Base-by-base conservation (phyloP, 2,888 invertebrate genomes). In the Hirudinaria manillensis region DNA sequence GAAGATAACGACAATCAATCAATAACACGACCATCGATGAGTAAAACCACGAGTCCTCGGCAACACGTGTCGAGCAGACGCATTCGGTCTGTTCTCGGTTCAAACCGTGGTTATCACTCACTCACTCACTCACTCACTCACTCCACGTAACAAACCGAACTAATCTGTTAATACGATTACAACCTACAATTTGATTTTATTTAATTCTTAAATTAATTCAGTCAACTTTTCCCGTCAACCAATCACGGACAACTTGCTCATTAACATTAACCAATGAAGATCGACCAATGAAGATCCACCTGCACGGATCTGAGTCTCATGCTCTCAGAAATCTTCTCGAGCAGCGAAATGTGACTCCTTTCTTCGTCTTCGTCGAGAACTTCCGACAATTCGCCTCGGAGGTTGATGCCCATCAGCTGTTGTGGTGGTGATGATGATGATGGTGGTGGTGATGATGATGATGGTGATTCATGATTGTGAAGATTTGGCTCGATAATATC, bases 291-390 rank as follows among this genome's bases (percentile, higher is more conserved):
- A n/a, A 6, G 16, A 29, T 66, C 34, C 77, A 82, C 84, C 80
- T 83, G 86, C 0, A 87, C 86, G 0, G 89, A 87, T 45, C 88
- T 87, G 38, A 89, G 80, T 70, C 87, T 87, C 78, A 90, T 82
- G 0, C 88, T 87, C 70, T 88, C 85, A 0, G 89, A 89, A 1
- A 90, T 87, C n/a, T 89, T 88, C 73, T 89, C 89, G 7, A 89
- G 86, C 27, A 89, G 83, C 45, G 83, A 80, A 56, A 80, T 79
- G 74, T 82, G 81, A 55, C 81, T 21, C 65, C 72, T 65, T 53
- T 72, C 10, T 77, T 75, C 7, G 77, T 75, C 3, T 77, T 80
- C 75, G 27, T 53, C 45, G 4, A 24, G 38, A 10, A 67, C 51
- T 19, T 76, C 75, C 19, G 76, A 75, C 80, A 83, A 79, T 77